Conservation (phyloP, 2,888 invertebrate genomes). For the Andrena hattorfiana region DNA sequence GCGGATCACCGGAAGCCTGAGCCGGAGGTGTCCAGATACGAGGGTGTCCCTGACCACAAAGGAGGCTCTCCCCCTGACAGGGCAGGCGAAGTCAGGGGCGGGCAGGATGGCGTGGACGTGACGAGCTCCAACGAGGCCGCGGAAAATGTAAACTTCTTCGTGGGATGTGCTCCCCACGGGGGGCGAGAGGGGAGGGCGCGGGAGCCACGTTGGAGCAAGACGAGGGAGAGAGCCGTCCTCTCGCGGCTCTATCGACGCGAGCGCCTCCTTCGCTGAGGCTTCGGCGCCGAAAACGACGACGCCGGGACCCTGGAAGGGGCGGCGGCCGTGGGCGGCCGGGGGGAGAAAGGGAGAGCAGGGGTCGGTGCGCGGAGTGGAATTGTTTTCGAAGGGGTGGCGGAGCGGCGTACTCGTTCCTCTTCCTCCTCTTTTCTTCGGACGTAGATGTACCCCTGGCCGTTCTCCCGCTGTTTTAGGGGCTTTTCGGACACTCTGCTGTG, state of each 20-base stretch:
- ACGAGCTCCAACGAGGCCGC: conserved; percentile 37
- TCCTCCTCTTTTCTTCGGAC: background rate
- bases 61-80: background rate
- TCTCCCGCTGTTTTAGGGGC: conserved; percentile 4
- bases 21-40: background rate
- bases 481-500: background rate
- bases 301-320: conserved; percentile 42
- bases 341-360: conserved; percentile 14
- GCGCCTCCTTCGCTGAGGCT: conserved; percentile 81
- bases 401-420: background rate
- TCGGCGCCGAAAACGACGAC: conserved; percentile 72
- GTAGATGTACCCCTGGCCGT: background rate
- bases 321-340: background rate
- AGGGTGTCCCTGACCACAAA: background rate
- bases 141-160: conserved; percentile 54
- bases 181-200: conserved; percentile 40
- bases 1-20: background rate
- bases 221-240: conserved; percentile 61
- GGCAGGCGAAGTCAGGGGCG: background rate
- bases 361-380: conserved; percentile 28
- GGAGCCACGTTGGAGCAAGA: conserved; percentile 48
- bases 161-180: conserved; percentile 26
- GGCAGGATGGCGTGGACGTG: conserved; percentile 12
- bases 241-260: conserved; percentile 84
- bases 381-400: conserved; percentile 18